These are phyloP conservation scores for Dexiosoma caninum DNA, from an alignment of 2,888 invertebrate species.

Conservation along the genomic window DNA sequence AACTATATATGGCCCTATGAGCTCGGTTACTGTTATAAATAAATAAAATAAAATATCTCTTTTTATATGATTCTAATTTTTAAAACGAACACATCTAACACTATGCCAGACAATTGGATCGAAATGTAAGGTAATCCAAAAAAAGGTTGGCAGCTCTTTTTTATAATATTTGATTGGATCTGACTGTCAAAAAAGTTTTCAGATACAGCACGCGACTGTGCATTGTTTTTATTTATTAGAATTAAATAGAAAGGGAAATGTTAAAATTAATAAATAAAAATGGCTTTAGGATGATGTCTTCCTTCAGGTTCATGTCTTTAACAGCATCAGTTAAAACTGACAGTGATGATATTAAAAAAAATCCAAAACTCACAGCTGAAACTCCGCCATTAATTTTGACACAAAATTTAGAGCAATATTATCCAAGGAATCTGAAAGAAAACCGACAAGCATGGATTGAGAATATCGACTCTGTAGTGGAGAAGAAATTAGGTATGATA, in stretches of 20 bases:
- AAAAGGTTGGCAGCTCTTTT: too few species aligned
- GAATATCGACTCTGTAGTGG: slow-evolving; percentile 86
- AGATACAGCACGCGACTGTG: too few species aligned
- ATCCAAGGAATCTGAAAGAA: slow-evolving; percentile 68
- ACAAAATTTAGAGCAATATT: slow-evolving; percentile 66
- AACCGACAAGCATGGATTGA: slow-evolving; percentile 91
- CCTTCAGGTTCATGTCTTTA: slow-evolving; percentile 65
- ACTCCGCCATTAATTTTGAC: slow-evolving; percentile 69
- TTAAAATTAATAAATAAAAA: slow-evolving; percentile 72
- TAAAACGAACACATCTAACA: too few species aligned
- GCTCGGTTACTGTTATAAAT: too few species aligned
- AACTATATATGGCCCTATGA: too few species aligned
- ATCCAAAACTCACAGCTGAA: not conserved
- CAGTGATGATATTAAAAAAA: slow-evolving; percentile 40
- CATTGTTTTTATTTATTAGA: not conserved
- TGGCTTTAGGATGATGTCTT: slow-evolving; percentile 65
- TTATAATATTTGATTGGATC: too few species aligned
- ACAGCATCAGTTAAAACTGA: slow-evolving; percentile 8
- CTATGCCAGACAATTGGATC: too few species aligned
- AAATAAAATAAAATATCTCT: too few species aligned
- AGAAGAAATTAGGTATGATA: slow-evolving; percentile 88
- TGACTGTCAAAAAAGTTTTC: too few species aligned
- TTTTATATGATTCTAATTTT: too few species aligned
- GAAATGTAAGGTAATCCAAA: too few species aligned
- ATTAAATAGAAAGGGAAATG: slow-evolving; percentile 65